Evolutionary conservation across 2,113 vertebrate species (phyloP), one percentile per base, ranked within the genome.

Genomic region (Elephantulus edwardii): DNA sequence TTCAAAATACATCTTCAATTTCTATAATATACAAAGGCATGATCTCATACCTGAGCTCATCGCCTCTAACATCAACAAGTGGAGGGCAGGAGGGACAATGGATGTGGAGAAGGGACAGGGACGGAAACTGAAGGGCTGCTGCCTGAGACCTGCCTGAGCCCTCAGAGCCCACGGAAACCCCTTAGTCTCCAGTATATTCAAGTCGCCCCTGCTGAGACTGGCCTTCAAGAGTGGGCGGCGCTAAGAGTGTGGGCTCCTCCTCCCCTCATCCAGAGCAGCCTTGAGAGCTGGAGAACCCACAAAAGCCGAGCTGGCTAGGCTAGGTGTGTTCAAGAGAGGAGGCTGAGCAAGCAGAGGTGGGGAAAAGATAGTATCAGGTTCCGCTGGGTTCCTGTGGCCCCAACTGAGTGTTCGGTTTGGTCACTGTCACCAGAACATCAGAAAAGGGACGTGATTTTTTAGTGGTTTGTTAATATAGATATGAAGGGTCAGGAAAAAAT

Each of bases 401-500:
- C 1, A n/a, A n/a, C n/a, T n/a, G 0, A 35, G 26, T 62, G 66
- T 81, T 78, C 40, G 58, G 19, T n/a, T 50, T 60, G 58, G 28
- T 75, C 62, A 40, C 71, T 28, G 28, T 80, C 70, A 60, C 30
- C 70, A 40, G 48, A 86, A 60, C 46, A 46, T 70, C 40, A 30
- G 48, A 66, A 64, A 86, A 35, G 54, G 62, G 9, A 60, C 56
- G 19, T 28, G 40, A 70, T 82, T 89, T 85, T 16, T 33, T 68
- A 78, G 74, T 9, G 38, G 78, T 85, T 52, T 76, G 83, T 60
- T 66, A 70, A 50, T 26, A 54, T 0, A 81, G 56, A 68, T 7
- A 46, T 0, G 30, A 91, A 56, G 60, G 64, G 4, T 64, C 56
- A 71, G 75, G 78, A 92, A 87, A 89, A 92, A 79, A 83, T 76